These are phyloP conservation scores for Phylloscopus whistleri DNA, from an alignment of 2,113 vertebrate species.

Conservation along the genomic window DNA sequence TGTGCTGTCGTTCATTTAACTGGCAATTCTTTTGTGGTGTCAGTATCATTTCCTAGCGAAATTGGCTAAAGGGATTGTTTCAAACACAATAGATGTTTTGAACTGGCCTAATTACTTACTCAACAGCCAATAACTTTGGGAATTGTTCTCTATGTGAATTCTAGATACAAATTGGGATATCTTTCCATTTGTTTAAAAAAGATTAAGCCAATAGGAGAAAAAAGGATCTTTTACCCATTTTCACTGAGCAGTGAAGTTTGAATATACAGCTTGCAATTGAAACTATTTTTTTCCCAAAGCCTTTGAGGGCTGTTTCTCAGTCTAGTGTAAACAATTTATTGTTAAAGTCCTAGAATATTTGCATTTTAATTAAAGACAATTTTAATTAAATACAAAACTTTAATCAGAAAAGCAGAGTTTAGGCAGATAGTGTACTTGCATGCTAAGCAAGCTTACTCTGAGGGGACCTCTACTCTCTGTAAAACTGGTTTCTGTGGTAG, in stretches of 20 bases:
- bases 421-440: slow-evolving; percentile 57
- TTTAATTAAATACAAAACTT: slow-evolving; percentile 78
- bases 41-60: slow-evolving; percentile 24
- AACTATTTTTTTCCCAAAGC: slow-evolving; percentile 61
- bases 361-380: slow-evolving; percentile 76
- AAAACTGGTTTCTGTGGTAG: slow-evolving; percentile 33
- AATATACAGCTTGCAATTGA: slow-evolving; percentile 66
- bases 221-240: slow-evolving; percentile 56
- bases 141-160: slow-evolving; percentile 40
- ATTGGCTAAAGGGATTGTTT: slow-evolving; percentile 51
- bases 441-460: slow-evolving; percentile 51
- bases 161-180: slow-evolving; percentile 49
- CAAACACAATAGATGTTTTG: slow-evolving; percentile 36
- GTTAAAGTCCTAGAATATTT: slow-evolving; percentile 76
- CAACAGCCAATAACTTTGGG: slow-evolving; percentile 42
- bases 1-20: slow-evolving; percentile 1
- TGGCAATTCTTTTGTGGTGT: slow-evolving; percentile 33
- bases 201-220: slow-evolving; percentile 59
- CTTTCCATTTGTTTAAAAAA: slow-evolving; percentile 60
- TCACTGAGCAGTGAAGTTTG: slow-evolving; percentile 68
- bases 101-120: slow-evolving; percentile 62
- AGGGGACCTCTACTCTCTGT: slow-evolving; percentile 14
- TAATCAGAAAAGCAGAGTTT: slow-evolving; percentile 69
- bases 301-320: slow-evolving; percentile 69
- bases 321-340: slow-evolving; percentile 78